Evolutionary conservation across 2,888 invertebrate genomes (phyloP), one percentile per base, ranked within the genome.

Genomic region (Cartodere bifasciata): DNA sequence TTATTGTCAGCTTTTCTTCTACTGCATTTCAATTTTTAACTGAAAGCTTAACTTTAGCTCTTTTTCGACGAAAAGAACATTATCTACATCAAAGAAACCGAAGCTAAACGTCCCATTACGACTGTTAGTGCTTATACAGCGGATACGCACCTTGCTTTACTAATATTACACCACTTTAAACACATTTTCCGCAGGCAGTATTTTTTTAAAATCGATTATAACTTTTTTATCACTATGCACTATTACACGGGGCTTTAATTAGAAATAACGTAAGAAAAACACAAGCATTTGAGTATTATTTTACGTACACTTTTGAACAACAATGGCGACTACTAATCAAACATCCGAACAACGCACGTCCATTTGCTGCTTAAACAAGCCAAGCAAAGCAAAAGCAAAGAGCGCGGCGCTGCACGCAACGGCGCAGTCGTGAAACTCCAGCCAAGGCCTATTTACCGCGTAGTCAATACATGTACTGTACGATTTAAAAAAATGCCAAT

Each of bases 101-200:
- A n/a, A 20, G 20, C n/a, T n/a, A 7, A n/a, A 24, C 6, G 9
- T 11, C 10, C 6, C 41, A 39, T 45, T 39, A 47, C 47, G 47
- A 50, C 50, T 50, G 50, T 53, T 52, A 52, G 53, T 54, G 53
- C 52, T 49, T 45, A 46, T 44, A 45, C 43, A 42, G 39, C 47
- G 48, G 42, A 52, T 50, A 53, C 55, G 55, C 55, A 53, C 55
- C 53, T 53, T 48, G 50, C 50, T n/a, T n/a, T n/a, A 53, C 9
- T 30, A 58, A 58, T 56, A 56, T 59, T 59, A 55, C 58, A 56
- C 58, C 59, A 58, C 55, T 51, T 50, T 43, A 42, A 45, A 39
- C 47, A 46, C 46, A 45, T 46, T 49, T 52, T 52, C 45, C 52
- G 37, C 39, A 12, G 13, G 22, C 12, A n/a, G n/a, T n/a, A n/a